Evolutionary conservation across 2,797 vertebrate genomes (phyloP).

Genomic region (Lithobates pipiens): DNA sequence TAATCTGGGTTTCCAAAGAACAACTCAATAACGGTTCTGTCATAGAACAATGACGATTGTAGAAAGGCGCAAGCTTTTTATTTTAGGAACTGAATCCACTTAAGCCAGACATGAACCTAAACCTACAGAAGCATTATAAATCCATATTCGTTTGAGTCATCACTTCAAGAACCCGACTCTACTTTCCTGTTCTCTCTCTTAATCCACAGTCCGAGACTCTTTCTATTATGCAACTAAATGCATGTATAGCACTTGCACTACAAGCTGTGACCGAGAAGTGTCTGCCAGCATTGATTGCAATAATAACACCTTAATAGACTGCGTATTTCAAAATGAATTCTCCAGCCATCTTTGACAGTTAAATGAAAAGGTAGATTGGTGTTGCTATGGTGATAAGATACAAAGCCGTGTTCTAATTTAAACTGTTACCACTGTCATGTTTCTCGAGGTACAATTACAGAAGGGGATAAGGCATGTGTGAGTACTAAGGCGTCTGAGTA

Average conservation of each 20-base stretch:
- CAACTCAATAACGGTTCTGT: background rate
- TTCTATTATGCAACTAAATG: constrained; percentile 43
- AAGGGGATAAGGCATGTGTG: constrained; percentile 11
- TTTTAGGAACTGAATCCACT: background rate
- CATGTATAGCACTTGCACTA: constrained; percentile 33
- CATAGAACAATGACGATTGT: background rate
- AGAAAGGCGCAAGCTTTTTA: background rate
- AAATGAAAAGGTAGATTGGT: constrained; percentile 42
- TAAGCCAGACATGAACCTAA: background rate
- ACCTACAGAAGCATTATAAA: background rate
- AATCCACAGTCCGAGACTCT: constrained; percentile 28
- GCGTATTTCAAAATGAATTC: constrained; percentile 29
- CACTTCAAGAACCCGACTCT: constrained; percentile 1
- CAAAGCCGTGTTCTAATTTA: constrained; percentile 26
- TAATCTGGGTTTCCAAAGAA: background rate
- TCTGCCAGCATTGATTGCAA: constrained; percentile 46
- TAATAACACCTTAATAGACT: constrained; percentile 54
- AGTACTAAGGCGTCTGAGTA: background rate
- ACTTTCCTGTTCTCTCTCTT: constrained; percentile 23
- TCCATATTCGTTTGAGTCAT: constrained; percentile 7
- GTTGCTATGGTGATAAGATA: constrained; percentile 38
- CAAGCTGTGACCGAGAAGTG: constrained; percentile 22
- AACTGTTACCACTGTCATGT: constrained; percentile 8
- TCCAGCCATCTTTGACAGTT: constrained; percentile 43
- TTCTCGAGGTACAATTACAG: constrained; percentile 28